A percentile compares a stretch with the other conserved stretches of the same genome.
phyloP scores from a whole-genome alignment of 1,140 invertebrate genomes.

The Heliconius nattereri region DNA sequence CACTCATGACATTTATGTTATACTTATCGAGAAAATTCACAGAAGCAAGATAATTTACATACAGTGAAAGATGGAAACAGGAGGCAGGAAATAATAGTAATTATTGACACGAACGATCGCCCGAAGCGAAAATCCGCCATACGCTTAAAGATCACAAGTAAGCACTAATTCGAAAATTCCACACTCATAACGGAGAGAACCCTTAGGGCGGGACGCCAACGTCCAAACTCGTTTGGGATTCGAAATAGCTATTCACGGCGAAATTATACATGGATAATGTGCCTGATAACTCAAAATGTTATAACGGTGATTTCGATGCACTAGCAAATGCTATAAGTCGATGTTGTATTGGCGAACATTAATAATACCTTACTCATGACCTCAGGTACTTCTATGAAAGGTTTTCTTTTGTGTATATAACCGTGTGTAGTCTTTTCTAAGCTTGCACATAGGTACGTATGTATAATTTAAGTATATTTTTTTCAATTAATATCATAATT shows the following conservation, averaged over 20 bases:
- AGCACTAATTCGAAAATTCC: slow-evolving; percentile 74
- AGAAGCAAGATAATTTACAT: slow-evolving; percentile 71
- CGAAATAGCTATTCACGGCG: slow-evolving; percentile 46
- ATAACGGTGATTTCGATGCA: slow-evolving; percentile 27
- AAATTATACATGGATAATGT: slow-evolving; percentile 42
- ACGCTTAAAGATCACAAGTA: slow-evolving; percentile 61
- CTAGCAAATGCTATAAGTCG: slow-evolving; percentile 17
- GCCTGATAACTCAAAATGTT: slow-evolving; percentile 32
- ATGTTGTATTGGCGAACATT: slow-evolving; percentile 3
- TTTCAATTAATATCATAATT: background rate
- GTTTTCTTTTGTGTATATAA: background rate
- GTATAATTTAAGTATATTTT: no score
- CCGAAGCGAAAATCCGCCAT: slow-evolving; percentile 50
- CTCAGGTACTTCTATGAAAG: background rate
- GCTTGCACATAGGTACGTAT: no score
- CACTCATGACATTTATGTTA: slow-evolving; percentile 24
- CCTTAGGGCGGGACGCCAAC: slow-evolving; percentile 55
- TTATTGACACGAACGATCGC: slow-evolving; percentile 74
- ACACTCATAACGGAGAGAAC: slow-evolving; percentile 66
- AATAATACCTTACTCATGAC: background rate
- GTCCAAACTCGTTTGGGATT: slow-evolving; percentile 46
- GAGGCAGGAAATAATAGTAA: slow-evolving; percentile 68
- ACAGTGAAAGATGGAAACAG: slow-evolving; percentile 60
- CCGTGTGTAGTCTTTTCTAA: background rate
- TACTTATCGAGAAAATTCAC: slow-evolving; percentile 50